Evolutionary conservation across 2,888 invertebrate genomes (phyloP), one percentile per base, ranked within the genome.

Genomic region (Apamea epomidion): DNA sequence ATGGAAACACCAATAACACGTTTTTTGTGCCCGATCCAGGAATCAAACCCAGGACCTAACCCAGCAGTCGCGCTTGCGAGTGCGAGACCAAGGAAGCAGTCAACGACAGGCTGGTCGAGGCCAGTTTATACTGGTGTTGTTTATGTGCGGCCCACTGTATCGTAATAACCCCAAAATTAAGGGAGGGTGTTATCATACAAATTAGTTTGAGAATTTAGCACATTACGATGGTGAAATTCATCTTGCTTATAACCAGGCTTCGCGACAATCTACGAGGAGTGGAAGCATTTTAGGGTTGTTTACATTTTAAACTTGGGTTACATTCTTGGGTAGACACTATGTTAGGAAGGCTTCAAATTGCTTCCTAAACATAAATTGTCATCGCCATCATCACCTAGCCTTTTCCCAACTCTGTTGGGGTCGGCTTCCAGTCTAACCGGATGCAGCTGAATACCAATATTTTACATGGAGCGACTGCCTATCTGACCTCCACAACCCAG

Each of bases 171-270:
- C 74, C 64, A 68, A 77, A 86, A 88, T 77, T 16, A 54, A 76
- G 69, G 64, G 42, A 74, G 64, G 58, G 62, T 64, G 83, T 83
- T 81, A 83, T 85, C 86, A 84, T 74, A 86, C 84, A 83, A 90
- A 89, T 89, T 87, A 85, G 83, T 90, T 87, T 70, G 70, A 45
- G 70, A 87, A 86, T 90, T 87, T 60, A 71, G 29, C 76, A 76
- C 80, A 81, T 88, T 81, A 81, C 62, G 58, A 70, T 65, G 85
- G 70, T 37, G 65, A 68, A 80, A 86, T 90, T 83, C 70, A 69
- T 86, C 82, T 74, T 76, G 37, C 64, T 78, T 70, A 65, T 60
- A 80, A 84, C 65, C 54, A 74, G 67, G 21, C 51, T 70, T 60
- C 65, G 25, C 16, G 58, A 77, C 81, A 70, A 77, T 74, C 60